These are phyloP conservation scores for Erythrolamprus reginae DNA, from an alignment of 2,113 vertebrate genomes.

Conservation along the genomic window DNA sequence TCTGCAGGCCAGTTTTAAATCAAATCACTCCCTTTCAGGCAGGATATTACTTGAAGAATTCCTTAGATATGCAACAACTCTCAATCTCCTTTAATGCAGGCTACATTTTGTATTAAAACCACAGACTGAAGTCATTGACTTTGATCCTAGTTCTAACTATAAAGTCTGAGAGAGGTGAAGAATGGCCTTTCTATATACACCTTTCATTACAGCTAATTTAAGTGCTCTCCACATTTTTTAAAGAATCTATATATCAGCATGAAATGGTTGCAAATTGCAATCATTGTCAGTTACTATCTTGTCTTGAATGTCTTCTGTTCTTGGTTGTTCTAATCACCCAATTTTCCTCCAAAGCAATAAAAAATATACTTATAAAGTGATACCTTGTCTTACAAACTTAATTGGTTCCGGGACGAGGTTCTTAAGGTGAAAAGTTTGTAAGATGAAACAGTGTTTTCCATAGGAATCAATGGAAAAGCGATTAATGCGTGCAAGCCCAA, in stretches of 20 bases:
- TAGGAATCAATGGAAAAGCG: too few relatives aligned
- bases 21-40: not conserved
- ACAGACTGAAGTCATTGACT: not conserved
- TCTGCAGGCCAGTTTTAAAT: constrained; percentile 3
- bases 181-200: not conserved
- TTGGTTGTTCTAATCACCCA: not conserved
- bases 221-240: not conserved
- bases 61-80: constrained; percentile 6
- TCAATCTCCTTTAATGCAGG: not conserved
- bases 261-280: not conserved
- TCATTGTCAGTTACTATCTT: not conserved
- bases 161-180: not conserved
- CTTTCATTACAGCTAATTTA: not conserved
- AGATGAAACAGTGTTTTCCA: too few relatives aligned
- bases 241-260: not conserved
- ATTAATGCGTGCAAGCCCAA: too few relatives aligned
- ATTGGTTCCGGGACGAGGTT: too few relatives aligned
- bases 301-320: not conserved
- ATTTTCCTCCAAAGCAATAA: not conserved
- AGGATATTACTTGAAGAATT: constrained; percentile 19
- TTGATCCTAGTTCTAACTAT: not conserved
- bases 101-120: not conserved
- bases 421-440: too few relatives aligned
- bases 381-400: too few relatives aligned
- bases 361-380: not conserved